Conservation (phyloP, 2,113 vertebrate species). For the Antennarius striatus region DNA sequence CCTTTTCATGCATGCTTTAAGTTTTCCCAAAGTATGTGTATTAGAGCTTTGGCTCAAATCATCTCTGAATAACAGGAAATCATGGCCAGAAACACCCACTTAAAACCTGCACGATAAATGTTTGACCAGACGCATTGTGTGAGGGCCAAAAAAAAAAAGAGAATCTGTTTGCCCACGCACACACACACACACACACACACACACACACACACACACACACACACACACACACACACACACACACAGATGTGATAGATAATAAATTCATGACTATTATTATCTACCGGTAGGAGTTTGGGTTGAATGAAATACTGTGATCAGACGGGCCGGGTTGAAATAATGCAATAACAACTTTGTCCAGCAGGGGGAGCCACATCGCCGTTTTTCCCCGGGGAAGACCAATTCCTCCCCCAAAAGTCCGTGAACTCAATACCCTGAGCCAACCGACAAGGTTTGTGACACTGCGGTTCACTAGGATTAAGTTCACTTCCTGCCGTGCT, state of each 20-base stretch:
- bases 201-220: neutral
- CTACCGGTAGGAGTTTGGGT: too few species aligned
- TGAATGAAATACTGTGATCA: too few species aligned
- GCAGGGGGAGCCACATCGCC: conserved; percentile 46
- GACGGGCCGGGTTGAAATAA: neutral
- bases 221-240: neutral
- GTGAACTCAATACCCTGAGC: too few species aligned
- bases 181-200: neutral
- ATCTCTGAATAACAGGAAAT: neutral
- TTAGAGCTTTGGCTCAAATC: conserved; percentile 14
- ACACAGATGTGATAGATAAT: too few species aligned
- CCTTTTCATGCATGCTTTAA: neutral
- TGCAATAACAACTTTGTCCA: conserved; percentile 30
- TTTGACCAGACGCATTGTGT: conserved; percentile 36
- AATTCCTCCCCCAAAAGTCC: too few species aligned
- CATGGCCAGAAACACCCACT: conserved; percentile 17
- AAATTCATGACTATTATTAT: too few species aligned
- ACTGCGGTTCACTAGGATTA: too few species aligned
- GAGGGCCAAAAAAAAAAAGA: conserved; percentile 35
- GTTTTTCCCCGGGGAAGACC: neutral
- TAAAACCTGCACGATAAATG: conserved; percentile 34
- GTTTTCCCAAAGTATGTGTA: conserved; percentile 12
- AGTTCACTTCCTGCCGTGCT: too few species aligned
- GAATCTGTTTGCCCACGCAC: conserved; percentile 4
- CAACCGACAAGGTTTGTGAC: too few species aligned